Evolutionary conservation across 2,888 invertebrate genomes (phyloP).

Genomic region (Eristalis tenax): DNA sequence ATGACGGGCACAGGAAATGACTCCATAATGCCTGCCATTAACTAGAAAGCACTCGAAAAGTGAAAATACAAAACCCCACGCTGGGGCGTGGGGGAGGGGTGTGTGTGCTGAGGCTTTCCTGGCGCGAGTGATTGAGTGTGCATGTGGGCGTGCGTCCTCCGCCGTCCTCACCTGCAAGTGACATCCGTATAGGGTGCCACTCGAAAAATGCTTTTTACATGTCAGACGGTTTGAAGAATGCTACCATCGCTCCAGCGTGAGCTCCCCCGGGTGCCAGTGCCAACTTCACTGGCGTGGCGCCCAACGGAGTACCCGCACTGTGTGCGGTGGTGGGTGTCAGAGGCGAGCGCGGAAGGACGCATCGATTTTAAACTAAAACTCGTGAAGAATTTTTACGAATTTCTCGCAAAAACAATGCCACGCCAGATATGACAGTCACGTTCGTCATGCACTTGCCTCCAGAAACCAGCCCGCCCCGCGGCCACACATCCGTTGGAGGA

Average conservation of each 20-base stretch:
- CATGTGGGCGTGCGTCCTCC: too few species aligned
- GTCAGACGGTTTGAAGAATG: constrained; percentile 49
- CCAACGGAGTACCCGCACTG: not conserved
- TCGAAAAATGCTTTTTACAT: constrained; percentile 49
- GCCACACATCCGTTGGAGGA: not conserved
- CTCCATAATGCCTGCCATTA: constrained; percentile 64
- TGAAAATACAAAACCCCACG: constrained; percentile 33
- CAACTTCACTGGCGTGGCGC: not conserved
- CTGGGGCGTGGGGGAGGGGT: not conserved
- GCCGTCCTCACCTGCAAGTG: constrained; percentile 29
- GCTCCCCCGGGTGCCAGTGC: not conserved
- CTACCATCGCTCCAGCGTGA: not conserved
- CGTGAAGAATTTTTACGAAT: constrained; percentile 4
- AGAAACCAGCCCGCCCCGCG: not conserved
- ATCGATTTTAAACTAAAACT: constrained; percentile 33
- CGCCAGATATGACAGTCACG: constrained; percentile 46
- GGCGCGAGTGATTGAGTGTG: not conserved
- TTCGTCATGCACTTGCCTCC: not conserved
- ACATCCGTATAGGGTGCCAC: constrained; percentile 33
- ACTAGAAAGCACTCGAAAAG: constrained; percentile 57
- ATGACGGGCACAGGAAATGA: constrained; percentile 50
- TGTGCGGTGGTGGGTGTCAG: not conserved
- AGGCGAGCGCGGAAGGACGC: not conserved
- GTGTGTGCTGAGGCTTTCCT: not conserved
- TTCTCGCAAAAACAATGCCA: constrained; percentile 22